phyloP scores from a whole-genome alignment of 2,113 vertebrate genomes.

The Eublepharis macularius region DNA sequence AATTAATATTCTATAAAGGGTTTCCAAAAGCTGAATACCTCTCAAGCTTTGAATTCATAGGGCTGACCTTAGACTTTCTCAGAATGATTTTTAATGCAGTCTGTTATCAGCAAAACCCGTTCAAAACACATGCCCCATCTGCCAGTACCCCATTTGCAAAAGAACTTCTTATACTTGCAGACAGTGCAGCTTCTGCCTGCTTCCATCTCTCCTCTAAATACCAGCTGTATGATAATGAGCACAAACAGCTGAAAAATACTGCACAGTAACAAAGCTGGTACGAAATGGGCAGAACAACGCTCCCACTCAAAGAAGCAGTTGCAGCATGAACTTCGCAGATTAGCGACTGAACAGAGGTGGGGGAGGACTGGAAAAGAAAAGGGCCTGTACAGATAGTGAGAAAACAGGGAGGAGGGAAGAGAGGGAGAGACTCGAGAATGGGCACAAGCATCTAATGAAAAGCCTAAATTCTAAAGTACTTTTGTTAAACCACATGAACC shows the following conservation, averaged over 20 bases:
- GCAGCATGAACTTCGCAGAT: conserved; percentile 90
- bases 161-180: conserved; percentile 82
- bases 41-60: conserved; percentile 79
- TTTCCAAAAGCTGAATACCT: conserved; percentile 77
- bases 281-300: conserved; percentile 84
- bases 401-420: conserved; percentile 22
- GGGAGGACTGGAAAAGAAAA: conserved; percentile 55
- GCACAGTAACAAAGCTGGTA: conserved; percentile 86
- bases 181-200: conserved; percentile 82
- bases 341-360: conserved; percentile 81
- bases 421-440: conserved; percentile 33
- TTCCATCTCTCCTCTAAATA: conserved; percentile 84
- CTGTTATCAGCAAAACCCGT: conserved; percentile 84
- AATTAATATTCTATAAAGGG: conserved; percentile 79
- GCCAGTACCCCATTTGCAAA: conserved; percentile 82
- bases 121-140: conserved; percentile 91
- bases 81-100: conserved; percentile 83
- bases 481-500: conserved; percentile 62
- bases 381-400: conserved; percentile 59
- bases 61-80: conserved; percentile 85
- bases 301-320: conserved; percentile 84
- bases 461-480: conserved; percentile 63
- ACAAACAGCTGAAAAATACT: conserved; percentile 86
- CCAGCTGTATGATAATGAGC: conserved; percentile 99
- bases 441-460: conserved; percentile 58